These are phyloP conservation scores for Selenia dentaria DNA, from an alignment of 2,888 invertebrate species.

Conservation along the genomic window DNA sequence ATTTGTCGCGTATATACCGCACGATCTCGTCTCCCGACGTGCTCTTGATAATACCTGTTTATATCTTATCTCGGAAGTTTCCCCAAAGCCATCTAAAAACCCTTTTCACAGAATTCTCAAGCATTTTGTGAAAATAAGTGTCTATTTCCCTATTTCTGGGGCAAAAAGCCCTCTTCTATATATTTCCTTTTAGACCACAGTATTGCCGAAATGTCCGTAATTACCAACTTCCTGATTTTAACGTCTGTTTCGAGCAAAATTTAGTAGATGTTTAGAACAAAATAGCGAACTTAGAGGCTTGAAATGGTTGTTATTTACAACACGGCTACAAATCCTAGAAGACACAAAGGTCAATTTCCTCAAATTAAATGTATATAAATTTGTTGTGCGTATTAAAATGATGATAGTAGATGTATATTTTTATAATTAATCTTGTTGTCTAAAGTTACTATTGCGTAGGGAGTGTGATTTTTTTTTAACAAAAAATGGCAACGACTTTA, in stretches of 20 bases:
- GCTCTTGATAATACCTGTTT: no score
- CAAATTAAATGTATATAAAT: no score
- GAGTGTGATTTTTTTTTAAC: no score
- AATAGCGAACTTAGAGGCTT: constrained; percentile 8
- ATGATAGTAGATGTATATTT: no score
- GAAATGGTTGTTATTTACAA: constrained; percentile 11
- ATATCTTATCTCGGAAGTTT: no score
- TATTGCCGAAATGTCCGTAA: constrained; percentile 9
- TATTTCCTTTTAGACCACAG: constrained; percentile 8
- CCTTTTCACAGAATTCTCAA: background rate
- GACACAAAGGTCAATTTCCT: background rate
- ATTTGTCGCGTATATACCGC: no score
- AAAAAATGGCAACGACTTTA: no score
- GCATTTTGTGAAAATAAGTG: background rate
- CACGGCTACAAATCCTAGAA: background rate
- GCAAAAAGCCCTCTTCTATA: constrained; percentile 6
- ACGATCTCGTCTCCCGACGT: no score
- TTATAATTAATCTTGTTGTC: no score
- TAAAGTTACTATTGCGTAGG: no score
- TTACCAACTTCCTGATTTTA: constrained; percentile 20
- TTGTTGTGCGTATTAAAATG: no score
- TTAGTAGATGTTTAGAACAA: constrained; percentile 12
- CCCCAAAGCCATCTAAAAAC: no score
- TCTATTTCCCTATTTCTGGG: background rate
- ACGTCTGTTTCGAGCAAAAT: constrained; percentile 16